Base-by-base conservation (phyloP, 2,113 vertebrate genomes). In the Solenodon paradoxus region DNA sequence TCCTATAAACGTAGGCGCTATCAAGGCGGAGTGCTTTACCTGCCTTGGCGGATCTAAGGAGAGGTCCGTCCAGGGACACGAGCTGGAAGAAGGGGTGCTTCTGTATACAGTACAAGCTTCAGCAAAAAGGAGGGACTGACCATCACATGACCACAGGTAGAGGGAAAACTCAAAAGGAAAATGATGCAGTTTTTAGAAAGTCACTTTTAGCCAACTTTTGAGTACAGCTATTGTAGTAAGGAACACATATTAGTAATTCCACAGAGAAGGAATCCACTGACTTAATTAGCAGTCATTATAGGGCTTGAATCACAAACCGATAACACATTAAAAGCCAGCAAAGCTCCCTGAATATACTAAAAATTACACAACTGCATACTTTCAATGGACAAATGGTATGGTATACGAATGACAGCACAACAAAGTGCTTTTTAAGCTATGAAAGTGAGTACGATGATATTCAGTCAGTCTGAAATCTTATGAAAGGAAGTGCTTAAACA, bases 351-450 rank as follows among this genome's bases (percentile, higher is more conserved):
- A 42, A 72, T 16, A 53, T 0, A 64, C n/a, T 45, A 40, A 93
- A 84, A 57, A 32, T 7, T 51, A 72, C 4, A 30, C 10, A 57
- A 19, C 11, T 53, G 32, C 26, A 85, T 3, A 61, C 47, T 72
- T 66, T 53, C 61, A 72, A 35, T 30, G 9, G 63, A 35, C 47
- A 32, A 92, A 77, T 5, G 35, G 32, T n/a, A 78, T 20, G 17
- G 53, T 38, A 40, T 49, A 15, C 57, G 35, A 68, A 61, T 9
- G 57, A 19, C 1, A 66, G 42, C 57, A 74, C 72, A 79, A 30
- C 26, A 93, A 49, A 49, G 45, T 84, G n/a, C 64, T 79, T 8
- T 55, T 59, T 55, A 86, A 78, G 26, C 49, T 45, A n/a, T 63
- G 22, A 74, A 74, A 75, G 71, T 13, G 16, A 63, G 66, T 53